These are phyloP conservation scores for Acleris laterana DNA, from an alignment of 2,888 invertebrate species.

Conservation along the genomic window DNA sequence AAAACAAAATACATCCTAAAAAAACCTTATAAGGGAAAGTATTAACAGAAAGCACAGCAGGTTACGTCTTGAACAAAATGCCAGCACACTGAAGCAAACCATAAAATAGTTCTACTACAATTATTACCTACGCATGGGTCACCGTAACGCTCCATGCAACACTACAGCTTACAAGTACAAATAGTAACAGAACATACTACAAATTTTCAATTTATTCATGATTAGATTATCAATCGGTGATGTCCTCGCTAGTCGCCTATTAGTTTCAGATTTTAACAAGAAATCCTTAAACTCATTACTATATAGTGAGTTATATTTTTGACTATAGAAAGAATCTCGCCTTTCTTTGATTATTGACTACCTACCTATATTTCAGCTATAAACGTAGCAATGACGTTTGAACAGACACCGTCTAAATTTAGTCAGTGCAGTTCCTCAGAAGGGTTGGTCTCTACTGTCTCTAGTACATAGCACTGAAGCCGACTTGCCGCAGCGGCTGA, in stretches of 20 bases:
- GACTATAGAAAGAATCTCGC: conserved; percentile 11
- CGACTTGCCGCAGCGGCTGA: not conserved
- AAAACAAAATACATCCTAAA: conserved; percentile 64
- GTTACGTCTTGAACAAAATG: conserved; percentile 70
- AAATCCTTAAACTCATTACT: not conserved
- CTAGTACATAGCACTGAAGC: not conserved
- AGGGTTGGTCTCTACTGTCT: not conserved
- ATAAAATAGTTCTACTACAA: conserved; percentile 58
- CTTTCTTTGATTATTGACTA: conserved; percentile 30
- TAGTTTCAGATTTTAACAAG: conserved; percentile 34
- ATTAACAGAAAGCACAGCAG: conserved; percentile 77
- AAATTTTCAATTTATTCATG: conserved; percentile 51
- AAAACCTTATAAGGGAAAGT: conserved; percentile 68
- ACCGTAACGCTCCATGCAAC: conserved; percentile 51
- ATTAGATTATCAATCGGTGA: conserved; percentile 61
- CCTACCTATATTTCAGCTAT: conserved; percentile 36
- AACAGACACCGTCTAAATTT: conserved; percentile 19
- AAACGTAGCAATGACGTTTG: conserved; percentile 24
- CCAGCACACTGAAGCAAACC: conserved; percentile 70
- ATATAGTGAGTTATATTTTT: conserved; percentile 10
- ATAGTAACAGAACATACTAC: conserved; percentile 45
- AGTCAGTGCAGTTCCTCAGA: not conserved
- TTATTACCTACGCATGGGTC: conserved; percentile 57
- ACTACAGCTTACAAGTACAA: conserved; percentile 48
- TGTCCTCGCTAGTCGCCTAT: conserved; percentile 54